A percentile compares a stretch with the other conserved stretches of the same genome.
These are phyloP conservation scores for Anhinga rufa DNA, from an alignment of 2,113 vertebrate species.

Conservation along the genomic window DNA sequence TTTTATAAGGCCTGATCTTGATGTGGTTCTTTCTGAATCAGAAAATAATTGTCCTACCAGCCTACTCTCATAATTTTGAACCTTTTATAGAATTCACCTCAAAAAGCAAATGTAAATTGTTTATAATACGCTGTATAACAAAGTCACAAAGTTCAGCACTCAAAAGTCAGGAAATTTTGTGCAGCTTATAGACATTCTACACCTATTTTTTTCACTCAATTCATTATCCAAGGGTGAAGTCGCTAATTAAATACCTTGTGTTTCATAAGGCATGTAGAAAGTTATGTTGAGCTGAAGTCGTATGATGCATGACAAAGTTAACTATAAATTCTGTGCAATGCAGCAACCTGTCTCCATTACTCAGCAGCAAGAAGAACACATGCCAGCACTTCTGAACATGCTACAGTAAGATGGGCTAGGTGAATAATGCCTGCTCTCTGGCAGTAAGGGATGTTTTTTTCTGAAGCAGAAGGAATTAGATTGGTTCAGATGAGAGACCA, in stretches of 20 bases:
- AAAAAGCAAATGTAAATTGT: neutral
- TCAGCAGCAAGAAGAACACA: neutral
- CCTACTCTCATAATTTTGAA: neutral
- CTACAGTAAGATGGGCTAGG: neutral
- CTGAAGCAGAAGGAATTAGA: neutral
- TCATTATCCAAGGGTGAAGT: neutral
- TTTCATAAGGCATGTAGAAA: neutral
- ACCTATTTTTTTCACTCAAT: neutral
- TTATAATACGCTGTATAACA: neutral
- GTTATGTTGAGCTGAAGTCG: neutral
- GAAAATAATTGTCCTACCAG: neutral
- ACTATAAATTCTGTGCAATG: neutral
- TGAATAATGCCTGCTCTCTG: neutral
- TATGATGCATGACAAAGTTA: neutral
- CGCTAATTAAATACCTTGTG: neutral
- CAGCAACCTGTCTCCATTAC: neutral
- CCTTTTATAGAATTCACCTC: neutral
- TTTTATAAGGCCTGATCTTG: neutral
- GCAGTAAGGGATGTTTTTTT: neutral
- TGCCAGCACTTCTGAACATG: neutral
- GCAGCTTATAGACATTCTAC: neutral
- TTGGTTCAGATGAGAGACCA: neutral
- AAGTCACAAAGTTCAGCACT: neutral
- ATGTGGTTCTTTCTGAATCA: neutral
- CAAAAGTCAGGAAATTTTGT: neutral